These are phyloP conservation scores for Urophycis tenuis DNA, from an alignment of 2,797 vertebrate species.

Conservation along the genomic window DNA sequence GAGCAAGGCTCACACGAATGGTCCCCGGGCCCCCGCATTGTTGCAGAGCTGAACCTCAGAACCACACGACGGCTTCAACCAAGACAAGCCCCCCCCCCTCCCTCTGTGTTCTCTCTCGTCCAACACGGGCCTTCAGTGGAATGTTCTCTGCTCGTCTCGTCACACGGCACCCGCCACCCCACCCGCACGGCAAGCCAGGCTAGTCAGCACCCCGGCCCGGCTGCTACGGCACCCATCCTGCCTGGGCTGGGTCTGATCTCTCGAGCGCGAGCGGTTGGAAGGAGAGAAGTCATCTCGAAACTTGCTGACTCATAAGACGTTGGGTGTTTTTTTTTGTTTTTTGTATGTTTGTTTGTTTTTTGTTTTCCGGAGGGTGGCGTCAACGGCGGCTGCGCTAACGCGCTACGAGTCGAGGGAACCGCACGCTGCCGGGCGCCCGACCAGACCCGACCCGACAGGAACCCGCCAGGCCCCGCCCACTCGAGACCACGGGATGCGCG, in stretches of 20 bases:
- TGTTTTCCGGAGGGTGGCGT: constrained; percentile 36
- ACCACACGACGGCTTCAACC: too few relatives aligned
- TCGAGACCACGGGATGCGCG: constrained; percentile 29
- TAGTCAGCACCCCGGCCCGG: too few relatives aligned
- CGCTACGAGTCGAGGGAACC: constrained; percentile 25
- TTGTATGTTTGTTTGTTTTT: constrained; percentile 32
- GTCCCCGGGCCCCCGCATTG: background rate
- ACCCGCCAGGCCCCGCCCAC: constrained; percentile 51
- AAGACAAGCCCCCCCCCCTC: too few relatives aligned
- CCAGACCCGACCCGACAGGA: constrained; percentile 25
- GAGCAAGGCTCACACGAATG: background rate
- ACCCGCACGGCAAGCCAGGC: too few relatives aligned
- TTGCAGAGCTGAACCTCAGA: background rate
- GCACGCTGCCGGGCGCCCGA: constrained; percentile 33
- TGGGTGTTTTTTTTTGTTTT: constrained; percentile 8
- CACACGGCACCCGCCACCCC: too few relatives aligned
- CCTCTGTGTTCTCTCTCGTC: background rate
- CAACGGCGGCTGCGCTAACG: background rate
- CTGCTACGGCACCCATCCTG: constrained; percentile 13
- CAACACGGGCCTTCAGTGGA: background rate
- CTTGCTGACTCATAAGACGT: constrained; percentile 40
- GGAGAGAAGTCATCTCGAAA: constrained; percentile 40
- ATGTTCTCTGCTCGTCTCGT: background rate
- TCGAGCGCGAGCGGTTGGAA: constrained; percentile 35
- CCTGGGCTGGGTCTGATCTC: constrained; percentile 29